Base-by-base conservation (phyloP, 2,113 vertebrate species). In the Oenanthe oenanthe region DNA sequence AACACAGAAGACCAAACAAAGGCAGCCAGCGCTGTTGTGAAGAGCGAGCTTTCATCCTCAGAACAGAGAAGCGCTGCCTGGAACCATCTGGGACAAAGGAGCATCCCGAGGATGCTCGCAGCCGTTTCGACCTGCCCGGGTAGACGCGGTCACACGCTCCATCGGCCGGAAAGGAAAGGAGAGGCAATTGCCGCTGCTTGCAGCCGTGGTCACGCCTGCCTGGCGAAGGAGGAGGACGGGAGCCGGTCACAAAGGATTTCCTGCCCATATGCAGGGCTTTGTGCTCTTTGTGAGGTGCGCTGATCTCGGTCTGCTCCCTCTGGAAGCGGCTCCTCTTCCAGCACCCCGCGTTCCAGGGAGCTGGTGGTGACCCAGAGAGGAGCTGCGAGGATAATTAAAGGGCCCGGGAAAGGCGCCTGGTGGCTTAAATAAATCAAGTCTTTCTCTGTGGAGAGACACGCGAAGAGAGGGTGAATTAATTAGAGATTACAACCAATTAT, bases 1-100 rank as follows among this genome's bases (percentile, higher is more conserved):
- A 89, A 73, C 32, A 75, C 81, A 24, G 43, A 56, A 47, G 47
- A 47, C 34, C 87, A 73, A 94, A 92, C 67, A 88, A 85, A 88
- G 90, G 68, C 91, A 63, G 68, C 14, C 63, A 86, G 80, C 5
- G 12, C 22, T 20, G 48, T 50, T n/a, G 45, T 0, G 26, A 70
- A 50, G 63, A 81, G 9, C 5, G 1, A 16, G 5, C 34, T 93
- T 40, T 87, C 81, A 93, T 40, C 50, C 66, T 50, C 32, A 31
- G 77, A 50, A 72, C 2, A 4, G 76, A 57, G 43, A 22, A 67
- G 45, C 3, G 5, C 40, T 72, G 75, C 77, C 76, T 47, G 70
- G 58, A 89, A 56, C 48, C n/a, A 18, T 3, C 10, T 10, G 9
- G 48, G 67, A 88, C 45, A 91, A 89, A 85, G 28, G 8, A 14